Conservation (phyloP, 2,888 invertebrate genomes). For the Andrena haemorrhoa region DNA sequence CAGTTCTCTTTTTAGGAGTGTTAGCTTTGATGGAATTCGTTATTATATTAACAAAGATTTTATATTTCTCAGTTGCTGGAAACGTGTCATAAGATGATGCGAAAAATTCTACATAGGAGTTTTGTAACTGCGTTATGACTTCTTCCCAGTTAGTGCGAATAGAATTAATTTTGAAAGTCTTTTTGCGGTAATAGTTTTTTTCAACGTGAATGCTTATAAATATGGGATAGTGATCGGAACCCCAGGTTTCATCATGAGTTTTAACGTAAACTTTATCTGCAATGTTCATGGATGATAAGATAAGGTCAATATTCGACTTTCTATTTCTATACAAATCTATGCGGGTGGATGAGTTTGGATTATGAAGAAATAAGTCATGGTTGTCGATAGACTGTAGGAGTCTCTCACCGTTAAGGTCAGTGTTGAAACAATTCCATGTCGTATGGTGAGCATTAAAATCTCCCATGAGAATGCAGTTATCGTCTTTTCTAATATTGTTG, state of each 20-base stretch:
- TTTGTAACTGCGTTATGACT: background rate
- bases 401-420: constrained; percentile 4
- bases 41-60: background rate
- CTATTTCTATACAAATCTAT: background rate
- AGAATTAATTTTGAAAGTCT: constrained; percentile 12
- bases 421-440: constrained; percentile 2
- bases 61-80: constrained; percentile 12
- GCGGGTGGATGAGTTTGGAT: background rate
- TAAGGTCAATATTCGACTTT: constrained; percentile 10
- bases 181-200: background rate
- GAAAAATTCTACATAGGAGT: constrained; percentile 3
- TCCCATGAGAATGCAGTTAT: background rate
- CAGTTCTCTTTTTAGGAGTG: background rate
- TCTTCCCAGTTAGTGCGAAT: constrained; percentile 9
- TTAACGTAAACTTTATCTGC: constrained; percentile 1
- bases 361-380: constrained; percentile 3
- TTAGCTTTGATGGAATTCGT: background rate
- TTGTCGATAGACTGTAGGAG: background rate
- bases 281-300: constrained; percentile 2
- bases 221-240: constrained; percentile 17
- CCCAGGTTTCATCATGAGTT: constrained; percentile 1
- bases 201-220: background rate
- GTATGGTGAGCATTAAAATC: constrained; percentile 14
- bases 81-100: background rate
- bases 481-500: background rate